Base-by-base conservation (phyloP, 2,797 vertebrate genomes). In the Acropternis orthonyx region DNA sequence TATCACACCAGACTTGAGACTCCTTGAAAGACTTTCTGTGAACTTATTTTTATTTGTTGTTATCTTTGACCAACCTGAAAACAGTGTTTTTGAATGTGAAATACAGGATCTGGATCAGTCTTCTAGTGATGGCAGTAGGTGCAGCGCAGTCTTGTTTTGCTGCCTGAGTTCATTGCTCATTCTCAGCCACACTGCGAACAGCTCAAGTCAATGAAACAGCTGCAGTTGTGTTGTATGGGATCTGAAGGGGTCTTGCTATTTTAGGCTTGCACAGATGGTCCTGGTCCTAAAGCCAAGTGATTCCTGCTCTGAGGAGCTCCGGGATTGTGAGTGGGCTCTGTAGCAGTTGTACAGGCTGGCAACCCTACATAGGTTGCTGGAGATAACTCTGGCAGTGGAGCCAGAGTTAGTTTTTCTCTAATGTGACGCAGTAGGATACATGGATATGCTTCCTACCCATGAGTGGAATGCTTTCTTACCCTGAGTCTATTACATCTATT, bases 191-290 rank as follows among this genome's bases (percentile, higher is more conserved):
- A 2, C 41, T 71, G 24, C 72, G 61, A 74, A 85, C 32, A 87
- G 26, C 63, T 34, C 7, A 32, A 92, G 59, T 93, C 85, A 92
- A 26, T 92, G 89, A 81, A 94, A 54, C 91, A 95, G 93, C 89
- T 93, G 93, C 79, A 34, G 20, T 51, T 88, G 36, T 77, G 85
- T 26, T 15, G 16, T 68, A 8, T 7, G 6, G 30, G 37, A 17
- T 78, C 79, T 62, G 92, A 72, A 68, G 65, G 81, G 62, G 66
- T 65, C 54, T 80, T 21, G 20, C 76, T 95, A 62, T 92, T 94
- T 95, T 46, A 32, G 83, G 48, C 24, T 84, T 68, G 66, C 36
- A 58, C 88, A 92, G 65, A 78, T 84, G 85, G 65, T 81, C 15
- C 19, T 1, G 1, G 21, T 43, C 49, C 56, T 71, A 30, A 32